Evolutionary conservation across 2,888 invertebrate species (phyloP).

Genomic region (Sabatieria punctata): DNA sequence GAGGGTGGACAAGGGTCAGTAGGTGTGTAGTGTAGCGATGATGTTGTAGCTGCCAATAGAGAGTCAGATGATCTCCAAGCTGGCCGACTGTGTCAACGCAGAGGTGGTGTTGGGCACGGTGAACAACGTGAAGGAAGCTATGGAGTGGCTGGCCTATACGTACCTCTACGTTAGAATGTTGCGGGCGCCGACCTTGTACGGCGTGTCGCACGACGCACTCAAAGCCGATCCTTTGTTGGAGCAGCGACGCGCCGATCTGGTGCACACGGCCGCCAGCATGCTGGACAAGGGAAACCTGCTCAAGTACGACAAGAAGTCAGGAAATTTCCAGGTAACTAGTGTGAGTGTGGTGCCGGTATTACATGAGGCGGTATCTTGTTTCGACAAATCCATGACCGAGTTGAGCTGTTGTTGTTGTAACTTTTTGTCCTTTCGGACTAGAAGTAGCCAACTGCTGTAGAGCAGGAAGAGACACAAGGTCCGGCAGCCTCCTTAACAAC

Average conservation of each 20-base stretch:
- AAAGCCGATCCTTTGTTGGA: constrained; percentile 70
- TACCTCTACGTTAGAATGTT: constrained; percentile 91
- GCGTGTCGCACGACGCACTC: constrained; percentile 43
- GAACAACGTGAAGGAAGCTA: constrained; percentile 70
- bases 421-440: no score
- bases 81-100: constrained; percentile 93
- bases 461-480: no score
- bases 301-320: constrained; percentile 85
- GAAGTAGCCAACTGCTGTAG: no score
- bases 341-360: no score
- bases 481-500: no score
- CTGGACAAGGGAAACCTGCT: constrained; percentile 84
- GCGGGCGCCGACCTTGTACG: constrained; percentile 70
- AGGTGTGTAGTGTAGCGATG: no score
- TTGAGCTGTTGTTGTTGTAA: no score
- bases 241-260: constrained; percentile 72
- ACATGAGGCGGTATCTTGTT: no score
- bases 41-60: constrained; percentile 64
- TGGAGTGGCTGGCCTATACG: constrained; percentile 85
- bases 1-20: no score
- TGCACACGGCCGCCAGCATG: constrained; percentile 78
- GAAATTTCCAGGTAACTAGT: constrained; percentile 48
- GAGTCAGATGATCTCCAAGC: constrained; percentile 74
- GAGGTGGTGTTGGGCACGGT: constrained; percentile 93
- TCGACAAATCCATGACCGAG: no score